Evolutionary conservation across 2,797 vertebrate genomes (phyloP).

Genomic region (Ptychadena robeensis): DNA sequence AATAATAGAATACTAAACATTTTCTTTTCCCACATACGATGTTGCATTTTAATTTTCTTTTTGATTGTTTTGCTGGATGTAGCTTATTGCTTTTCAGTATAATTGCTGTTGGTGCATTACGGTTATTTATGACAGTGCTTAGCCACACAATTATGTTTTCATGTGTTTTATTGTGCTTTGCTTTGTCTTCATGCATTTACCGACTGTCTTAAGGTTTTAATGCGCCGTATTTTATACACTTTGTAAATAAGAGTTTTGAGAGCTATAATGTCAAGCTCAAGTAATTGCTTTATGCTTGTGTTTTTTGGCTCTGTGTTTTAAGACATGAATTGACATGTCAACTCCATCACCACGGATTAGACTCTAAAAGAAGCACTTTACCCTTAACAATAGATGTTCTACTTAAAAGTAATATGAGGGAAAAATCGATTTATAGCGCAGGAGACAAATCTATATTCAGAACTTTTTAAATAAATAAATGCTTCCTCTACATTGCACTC

Average conservation of each 20-base stretch:
- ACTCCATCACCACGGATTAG: not conserved
- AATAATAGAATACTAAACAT: not conserved
- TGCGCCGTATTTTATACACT: not conserved
- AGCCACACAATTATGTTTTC: not conserved
- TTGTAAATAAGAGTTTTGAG: not conserved
- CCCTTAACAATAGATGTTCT: not conserved
- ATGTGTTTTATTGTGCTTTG: not conserved
- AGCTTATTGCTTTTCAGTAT: not conserved
- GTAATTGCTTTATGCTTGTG: not conserved
- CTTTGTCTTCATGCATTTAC: not conserved
- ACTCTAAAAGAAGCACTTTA: not conserved
- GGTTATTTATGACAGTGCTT: not conserved
- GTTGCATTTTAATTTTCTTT: not conserved
- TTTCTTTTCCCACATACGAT: not conserved
- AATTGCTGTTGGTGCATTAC: not conserved
- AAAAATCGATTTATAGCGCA: not conserved
- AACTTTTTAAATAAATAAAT: not conserved
- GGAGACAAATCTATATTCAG: not conserved
- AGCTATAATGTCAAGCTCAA: not conserved
- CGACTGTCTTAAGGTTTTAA: not conserved
- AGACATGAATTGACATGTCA: not conserved
- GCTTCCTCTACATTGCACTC: not conserved
- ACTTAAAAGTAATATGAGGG: not conserved
- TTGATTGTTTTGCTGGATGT: not conserved
- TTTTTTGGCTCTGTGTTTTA: not conserved